Evolutionary conservation across 2,113 vertebrate species (phyloP), one percentile per base, ranked within the genome.

Genomic region (Psephotus haematonotus): DNA sequence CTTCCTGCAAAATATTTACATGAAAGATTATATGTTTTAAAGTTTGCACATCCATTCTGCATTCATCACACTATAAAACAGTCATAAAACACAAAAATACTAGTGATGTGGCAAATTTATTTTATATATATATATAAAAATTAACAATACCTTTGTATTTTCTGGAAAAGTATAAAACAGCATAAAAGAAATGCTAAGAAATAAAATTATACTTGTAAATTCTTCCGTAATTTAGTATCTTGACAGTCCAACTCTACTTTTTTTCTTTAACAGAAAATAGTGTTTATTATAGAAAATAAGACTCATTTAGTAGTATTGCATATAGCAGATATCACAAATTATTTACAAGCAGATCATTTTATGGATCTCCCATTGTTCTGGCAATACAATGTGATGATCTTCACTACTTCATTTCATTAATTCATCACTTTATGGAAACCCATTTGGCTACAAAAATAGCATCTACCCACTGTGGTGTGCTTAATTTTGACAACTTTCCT

Each of bases 1-100:
- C 97, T 94, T 74, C 82, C 96, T 97, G 83, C 92, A 96, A 97
- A 98, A 94, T 95, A 97, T 94, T 98, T 97, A 92, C 89, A 88
- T 89, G 75, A 93, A 97, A 97, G 77, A 96, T 85, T 87, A 86
- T 57, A 65, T 72, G 71, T 94, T 97, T 93, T 93, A 92, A 97
- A 92, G 43, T 88, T 96, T 93, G 46, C 57, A 78, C 63, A 90
- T 93, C 82, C 37, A 92, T 96, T 97, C 89, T 96, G 24, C 80
- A 90, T 95, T 97, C 88, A 96, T 83, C 77, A 41, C 75, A 68
- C 77, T 81, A 86, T 94, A 96, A 98, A 97, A 85, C 62, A 95
- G 91, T 95, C 63, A 97, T 96, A 96, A 86, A 96, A 93, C 69
- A 89, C 62, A 96, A 97, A 97, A 97, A 80, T n/a, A 7, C 37